These are phyloP conservation scores for Platycheirus albimanus DNA, from an alignment of 2,888 invertebrate species.

Conservation along the genomic window DNA sequence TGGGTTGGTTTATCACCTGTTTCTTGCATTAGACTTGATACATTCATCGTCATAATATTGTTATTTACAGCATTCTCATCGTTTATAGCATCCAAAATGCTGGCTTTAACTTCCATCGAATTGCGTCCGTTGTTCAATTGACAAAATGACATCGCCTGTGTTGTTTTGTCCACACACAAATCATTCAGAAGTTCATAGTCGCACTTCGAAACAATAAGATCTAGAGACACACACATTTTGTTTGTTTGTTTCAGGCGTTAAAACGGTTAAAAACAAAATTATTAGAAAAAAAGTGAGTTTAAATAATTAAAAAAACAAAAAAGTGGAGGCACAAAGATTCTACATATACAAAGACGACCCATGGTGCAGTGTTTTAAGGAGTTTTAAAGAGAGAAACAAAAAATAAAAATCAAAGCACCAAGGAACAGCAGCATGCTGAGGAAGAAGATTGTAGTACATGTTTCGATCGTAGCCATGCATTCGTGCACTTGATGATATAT, in stretches of 20 bases:
- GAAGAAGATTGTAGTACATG: neutral
- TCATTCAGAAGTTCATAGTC: slow-evolving; percentile 69
- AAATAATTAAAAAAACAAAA: slow-evolving; percentile 25
- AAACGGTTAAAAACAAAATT: slow-evolving; percentile 30
- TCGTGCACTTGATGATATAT: slow-evolving; percentile 20
- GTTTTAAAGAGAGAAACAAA: neutral
- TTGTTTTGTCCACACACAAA: slow-evolving; percentile 47
- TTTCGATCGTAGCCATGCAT: slow-evolving; percentile 12
- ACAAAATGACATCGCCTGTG: slow-evolving; percentile 41
- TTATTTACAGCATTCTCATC: slow-evolving; percentile 70
- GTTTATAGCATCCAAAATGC: slow-evolving; percentile 67
- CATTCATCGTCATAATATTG: slow-evolving; percentile 63
- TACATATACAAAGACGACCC: neutral
- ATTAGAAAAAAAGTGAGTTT: too few relatives aligned
- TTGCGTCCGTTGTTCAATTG: slow-evolving; percentile 66
- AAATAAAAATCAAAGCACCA: slow-evolving; percentile 4
- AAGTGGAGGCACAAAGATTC: neutral
- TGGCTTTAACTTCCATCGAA: slow-evolving; percentile 68
- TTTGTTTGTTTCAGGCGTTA: slow-evolving; percentile 44
- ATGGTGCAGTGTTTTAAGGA: slow-evolving; percentile 1
- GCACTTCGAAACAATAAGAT: slow-evolving; percentile 66
- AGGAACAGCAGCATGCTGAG: slow-evolving; percentile 18
- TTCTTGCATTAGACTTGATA: slow-evolving; percentile 47
- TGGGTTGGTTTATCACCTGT: slow-evolving; percentile 58
- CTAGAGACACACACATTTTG: slow-evolving; percentile 56